Base-by-base conservation (phyloP, 2,888 invertebrate genomes). In the Drosophila maculinotata region DNA sequence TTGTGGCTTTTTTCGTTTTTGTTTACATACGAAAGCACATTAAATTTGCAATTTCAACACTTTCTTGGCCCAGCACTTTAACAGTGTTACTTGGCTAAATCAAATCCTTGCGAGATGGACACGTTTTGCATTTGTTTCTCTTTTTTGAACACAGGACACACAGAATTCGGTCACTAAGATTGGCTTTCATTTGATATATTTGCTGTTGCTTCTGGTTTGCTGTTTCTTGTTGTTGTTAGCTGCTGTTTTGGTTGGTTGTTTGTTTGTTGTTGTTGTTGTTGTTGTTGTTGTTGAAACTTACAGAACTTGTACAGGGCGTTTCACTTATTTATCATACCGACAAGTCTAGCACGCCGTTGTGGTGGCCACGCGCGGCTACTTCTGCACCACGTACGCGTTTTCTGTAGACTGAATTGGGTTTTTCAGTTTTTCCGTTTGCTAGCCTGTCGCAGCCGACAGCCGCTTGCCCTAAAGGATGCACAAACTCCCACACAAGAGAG, bases 271-370 rank as follows among this genome's bases (percentile, higher is more conserved):
- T 56, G 26, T 47, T 75, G 44, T 52, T 49, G 36, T 56, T 70
- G 39, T 54, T 56, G 44, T 48, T 71, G 67, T 67, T 68, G 51
- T 74, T 76, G 73, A 76, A 90, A 91, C 91, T 91, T 91, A 91
- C 91, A 91, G 91, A 91, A 91, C 91, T 91, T 91, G 90, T 89
- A 90, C 91, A 90, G 90, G 91, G 90, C 91, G 90, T 91, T 89
- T 91, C 90, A 91, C 91, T 91, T 91, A 90, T 91, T 91, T 90
- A 91, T 91, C 91, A 91, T 91, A 90, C 91, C 91, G 91, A 91
- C 90, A 91, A 91, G 90, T 90, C 90, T 89, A 90, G 91, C 91
- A 91, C 91, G 91, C 91, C 90, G 89, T 90, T 90, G 91, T 90
- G 91, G 91, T 89, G 90, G 90, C 91, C 90, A 87, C 87, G 89